Evolutionary conservation across 2,888 invertebrate genomes (phyloP), one percentile per base, ranked within the genome.

Genomic region (Pyrochroa serraticornis): DNA sequence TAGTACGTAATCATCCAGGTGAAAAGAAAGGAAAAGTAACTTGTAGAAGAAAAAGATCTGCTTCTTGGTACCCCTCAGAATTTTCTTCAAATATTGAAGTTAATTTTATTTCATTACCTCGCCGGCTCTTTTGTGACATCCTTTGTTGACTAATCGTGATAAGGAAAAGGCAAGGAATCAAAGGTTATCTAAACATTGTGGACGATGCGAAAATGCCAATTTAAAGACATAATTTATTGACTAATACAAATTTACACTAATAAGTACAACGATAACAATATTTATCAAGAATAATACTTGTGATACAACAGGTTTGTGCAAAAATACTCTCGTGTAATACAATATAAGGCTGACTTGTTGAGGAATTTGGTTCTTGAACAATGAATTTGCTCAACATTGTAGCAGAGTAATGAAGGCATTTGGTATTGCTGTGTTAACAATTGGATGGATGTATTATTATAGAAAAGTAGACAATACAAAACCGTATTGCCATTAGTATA

Each of bases 281-380:
- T 12, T 49, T 57, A 56, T 62, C 58, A 62, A 62, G 53, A 54
- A 58, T 55, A 62, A 62, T 58, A 62, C 58, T 58, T 22, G 44
- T 55, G 58, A 51, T 51, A 39, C 14, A 46, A 56, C 43, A 47
- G 55, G 51, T 52, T 39, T 60, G 60, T 56, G 56, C 56, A 60
- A 60, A 60, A 60, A 55, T 60, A 60, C 39, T 56, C 50, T 37
- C n/a, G 37, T 45, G 34, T 45, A 44, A 31, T 56, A 14, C 14
- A n/a, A n/a, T 41, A 8, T 30, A 42, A 42, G 42, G 42, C 42
- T 30, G 31, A 42, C 30, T 42, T 42, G n/a, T 9, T 35, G 36
- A 9, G 36, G 10, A 35, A 3, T 9, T 35, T 7, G 12, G 7
- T 31, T 41, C 8, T 10, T 42, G 42, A 1, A 42, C 30, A 14